Base-by-base conservation (phyloP, 1,140 invertebrate species). In the Brachionus angularis region DNA sequence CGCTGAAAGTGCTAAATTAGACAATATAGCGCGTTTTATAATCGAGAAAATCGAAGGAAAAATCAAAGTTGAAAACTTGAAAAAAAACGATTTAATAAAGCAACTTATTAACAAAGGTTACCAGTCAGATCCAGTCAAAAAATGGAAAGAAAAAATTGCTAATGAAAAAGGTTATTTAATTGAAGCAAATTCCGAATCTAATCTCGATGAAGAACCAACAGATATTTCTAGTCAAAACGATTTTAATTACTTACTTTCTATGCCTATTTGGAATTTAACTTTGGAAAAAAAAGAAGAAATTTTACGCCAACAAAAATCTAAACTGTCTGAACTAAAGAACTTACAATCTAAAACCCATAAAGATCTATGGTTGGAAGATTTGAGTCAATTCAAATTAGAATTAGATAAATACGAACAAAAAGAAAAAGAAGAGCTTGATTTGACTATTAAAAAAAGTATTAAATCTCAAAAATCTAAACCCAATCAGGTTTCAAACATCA, bases 21-120 rank as follows among this genome's bases (percentile, higher is more conserved):
- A 87, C 25, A 96, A 96, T 82, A 91, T 96, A 80, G 93, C 93
- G 0, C 77, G 84, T 42, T 99, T 99, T 80, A 99, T 99, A 74
- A 75, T 93, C 14, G 95, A 98, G 78, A 99, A 98, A 77, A 98
- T 95, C 77, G 90, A 94, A 74, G 89, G 89, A 16, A 88, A 86
- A 49, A 80, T 98, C 7, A 85, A 88, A 74, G 42, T 73, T 95
- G 84, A 98, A 91, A 98, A 98, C 79, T 94, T 95, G 79, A 87
- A 90, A 58, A 93, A 93, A 78, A 87, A 85, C 10, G 83, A 82
- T 14, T 90, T 98, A 84, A 89, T 98, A 62, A 88, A 91, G 39
- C 90, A 94, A 80, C 83, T 99, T 33, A 84, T 91, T 7, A 87
- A 87, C 76, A 83, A 86, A 80, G 90, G 91, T 10, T 99, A 94